Conservation (phyloP, 2,888 invertebrate genomes). For the Eulithis testata region DNA sequence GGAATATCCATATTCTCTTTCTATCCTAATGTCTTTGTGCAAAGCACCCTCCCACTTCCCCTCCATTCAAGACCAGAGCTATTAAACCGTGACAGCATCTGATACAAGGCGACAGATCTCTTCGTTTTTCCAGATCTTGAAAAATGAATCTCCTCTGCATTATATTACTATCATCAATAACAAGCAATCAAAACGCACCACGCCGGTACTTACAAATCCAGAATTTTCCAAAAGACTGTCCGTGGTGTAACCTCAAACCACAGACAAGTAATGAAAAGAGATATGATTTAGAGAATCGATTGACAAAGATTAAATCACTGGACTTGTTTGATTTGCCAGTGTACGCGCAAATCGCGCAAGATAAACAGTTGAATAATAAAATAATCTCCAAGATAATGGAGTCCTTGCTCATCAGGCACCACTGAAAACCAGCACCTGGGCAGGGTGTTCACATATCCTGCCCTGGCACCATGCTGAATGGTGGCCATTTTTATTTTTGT, state of each 20-base stretch:
- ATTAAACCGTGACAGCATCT: no score
- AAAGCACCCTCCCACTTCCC: no score
- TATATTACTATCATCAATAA: not conserved
- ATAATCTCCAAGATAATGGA: slow-evolving; percentile 3
- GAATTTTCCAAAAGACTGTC: not conserved
- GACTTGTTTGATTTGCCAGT: slow-evolving; percentile 10
- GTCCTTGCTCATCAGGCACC: not conserved
- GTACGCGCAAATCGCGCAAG: slow-evolving; percentile 3
- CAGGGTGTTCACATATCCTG: no score
- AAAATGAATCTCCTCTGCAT: slow-evolving; percentile 8
- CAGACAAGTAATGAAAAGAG: not conserved
- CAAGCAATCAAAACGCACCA: not conserved
- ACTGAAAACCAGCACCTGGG: no score
- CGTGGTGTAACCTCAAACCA: slow-evolving; percentile 9
- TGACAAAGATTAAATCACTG: not conserved
- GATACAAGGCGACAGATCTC: no score
- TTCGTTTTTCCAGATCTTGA: slow-evolving; percentile 1
- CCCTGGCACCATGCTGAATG: no score
- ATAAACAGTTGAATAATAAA: slow-evolving; percentile 5
- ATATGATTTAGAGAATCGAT: not conserved
- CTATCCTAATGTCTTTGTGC: no score
- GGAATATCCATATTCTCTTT: no score
- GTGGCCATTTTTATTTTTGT: no score
- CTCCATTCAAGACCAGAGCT: no score
- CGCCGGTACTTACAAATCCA: slow-evolving; percentile 5